These are phyloP conservation scores for Himalopsyche anomala DNA, from an alignment of 2,888 invertebrate species.

Conservation along the genomic window DNA sequence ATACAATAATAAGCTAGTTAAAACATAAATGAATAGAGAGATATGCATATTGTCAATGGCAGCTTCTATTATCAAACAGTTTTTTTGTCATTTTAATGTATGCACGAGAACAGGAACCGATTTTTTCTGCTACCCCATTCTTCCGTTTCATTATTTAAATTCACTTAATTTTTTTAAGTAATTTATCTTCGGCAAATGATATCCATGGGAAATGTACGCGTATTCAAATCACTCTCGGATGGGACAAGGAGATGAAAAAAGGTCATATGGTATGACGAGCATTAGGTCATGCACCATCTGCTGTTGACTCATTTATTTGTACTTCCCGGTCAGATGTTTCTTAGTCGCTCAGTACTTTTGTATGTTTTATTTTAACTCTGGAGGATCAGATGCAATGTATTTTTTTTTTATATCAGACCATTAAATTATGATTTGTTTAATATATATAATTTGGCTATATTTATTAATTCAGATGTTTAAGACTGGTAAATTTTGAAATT, in stretches of 20 bases:
- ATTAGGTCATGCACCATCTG: slow-evolving; percentile 56
- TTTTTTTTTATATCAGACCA: no score
- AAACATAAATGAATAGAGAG: slow-evolving; percentile 58
- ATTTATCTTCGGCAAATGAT: slow-evolving; percentile 64
- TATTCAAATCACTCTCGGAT: slow-evolving; percentile 61
- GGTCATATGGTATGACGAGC: slow-evolving; percentile 48
- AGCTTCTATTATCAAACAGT: slow-evolving; percentile 8
- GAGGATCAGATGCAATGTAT: no score
- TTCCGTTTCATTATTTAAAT: slow-evolving; percentile 65
- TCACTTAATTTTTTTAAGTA: slow-evolving; percentile 65
- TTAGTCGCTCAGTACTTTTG: not conserved
- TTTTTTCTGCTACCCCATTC: slow-evolving; percentile 59
- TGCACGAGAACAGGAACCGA: slow-evolving; percentile 57
- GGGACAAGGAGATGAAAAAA: slow-evolving; percentile 50
- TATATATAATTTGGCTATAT: no score
- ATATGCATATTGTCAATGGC: slow-evolving; percentile 38
- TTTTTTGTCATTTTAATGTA: slow-evolving; percentile 59
- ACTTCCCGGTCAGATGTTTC: slow-evolving; percentile 5
- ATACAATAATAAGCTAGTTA: slow-evolving; percentile 57
- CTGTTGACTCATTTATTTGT: slow-evolving; percentile 33
- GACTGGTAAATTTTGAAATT: no score
- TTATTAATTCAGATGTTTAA: no score
- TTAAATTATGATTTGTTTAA: no score
- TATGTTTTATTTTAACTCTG: not conserved
- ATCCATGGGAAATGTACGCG: slow-evolving; percentile 62